Base-by-base conservation (phyloP, 2,113 vertebrate species). In the Amazona vittata region DNA sequence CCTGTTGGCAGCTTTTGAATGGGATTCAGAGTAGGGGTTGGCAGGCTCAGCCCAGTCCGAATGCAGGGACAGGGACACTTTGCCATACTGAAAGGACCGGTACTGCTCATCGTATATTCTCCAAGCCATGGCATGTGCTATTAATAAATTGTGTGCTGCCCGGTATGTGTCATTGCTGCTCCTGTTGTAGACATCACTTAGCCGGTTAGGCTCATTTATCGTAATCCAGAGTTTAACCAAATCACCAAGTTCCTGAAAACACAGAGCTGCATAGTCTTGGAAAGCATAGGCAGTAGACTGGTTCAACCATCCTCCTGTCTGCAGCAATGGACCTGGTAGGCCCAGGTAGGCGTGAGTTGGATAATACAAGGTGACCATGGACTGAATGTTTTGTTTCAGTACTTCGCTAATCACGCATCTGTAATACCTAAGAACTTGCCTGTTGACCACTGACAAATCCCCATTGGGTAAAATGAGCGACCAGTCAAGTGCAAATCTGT, bases 401-500 rank as follows among this genome's bases (percentile, higher is more conserved):
- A 98, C 97, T 96, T 99, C 99, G 0, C 96, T 98, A 50, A 99
- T 82, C 65, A 99, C 78, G 9, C 99, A 99, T 39, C 98, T 97
- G 94, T 99, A 99, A 90, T 99, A 99, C 82, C 98, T 97, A 12
- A 99, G 96, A 26, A 98, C 98, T 62, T 99, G 98, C 28, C 83
- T 96, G 96, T 99, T 99, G 20, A 98, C 94, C 15, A 83, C 75
- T 5, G 98, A 98, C 75, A 97, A 65, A 89, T 99, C 97, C 52
- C 99, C 99, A 0, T 98, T 97, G 64, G 99, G 99, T 89, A 99
- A 95, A 95, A 99, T 98, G 12, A 99, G 97, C 15, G 99, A 98
- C 99, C 99, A 99, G 96, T 99, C 99, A 57, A 99, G 98, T 57
- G 99, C 99, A 55, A 99, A 99, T 93, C 98, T 98, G 81, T 99